Evolutionary conservation across 2,797 vertebrate genomes (phyloP), one percentile per base, ranked within the genome.

Genomic region (Emydoidea blandingii): DNA sequence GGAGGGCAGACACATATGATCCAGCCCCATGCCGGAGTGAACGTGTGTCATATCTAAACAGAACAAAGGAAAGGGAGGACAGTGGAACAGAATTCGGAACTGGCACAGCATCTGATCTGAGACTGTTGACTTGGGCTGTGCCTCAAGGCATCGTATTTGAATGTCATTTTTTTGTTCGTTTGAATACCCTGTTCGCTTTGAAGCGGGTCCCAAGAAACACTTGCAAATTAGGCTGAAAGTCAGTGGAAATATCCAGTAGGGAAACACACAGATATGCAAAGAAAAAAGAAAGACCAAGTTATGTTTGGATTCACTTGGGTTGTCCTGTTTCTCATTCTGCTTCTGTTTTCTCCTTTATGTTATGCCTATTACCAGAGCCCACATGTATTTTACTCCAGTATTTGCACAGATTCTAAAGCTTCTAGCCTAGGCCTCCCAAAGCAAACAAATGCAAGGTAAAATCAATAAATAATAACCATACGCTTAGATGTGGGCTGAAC

Each of bases 261-360:
- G 65, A 81, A 85, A 88, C 27, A 80, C 72, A 78, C 29, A 49
- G 34, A 25, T 47, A 41, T 3, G 5, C 59, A 81, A 62, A 50
- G 7, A 23, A 27, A 62, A 81, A 72, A 72, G 37, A 37, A 65
- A 15, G 1, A 86, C 54, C 1, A 4, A 95, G 89, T 31, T 81
- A 37, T 84, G 12, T 91, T 92, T 85, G 68, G 52, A 81, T 94
- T 94, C 72, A 31, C 50, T 90, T 29, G 25, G 52, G 87, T 91
- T 84, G 53, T 59, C 62, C 53, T 92, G 65, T 41, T 81, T 54
- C 49, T 76, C 34, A 56, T 91, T 78, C 65, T 90, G 83, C 85
- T 96, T 90, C 83, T 93, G 83, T 65, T 92, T 78, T 47, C 31
- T 89, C 50, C 79, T 91, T 89, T 62, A n/a, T 47, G 56, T 84